These are phyloP conservation scores for Sphecodes monilicornis DNA, from an alignment of 2,888 invertebrate genomes.

Conservation along the genomic window DNA sequence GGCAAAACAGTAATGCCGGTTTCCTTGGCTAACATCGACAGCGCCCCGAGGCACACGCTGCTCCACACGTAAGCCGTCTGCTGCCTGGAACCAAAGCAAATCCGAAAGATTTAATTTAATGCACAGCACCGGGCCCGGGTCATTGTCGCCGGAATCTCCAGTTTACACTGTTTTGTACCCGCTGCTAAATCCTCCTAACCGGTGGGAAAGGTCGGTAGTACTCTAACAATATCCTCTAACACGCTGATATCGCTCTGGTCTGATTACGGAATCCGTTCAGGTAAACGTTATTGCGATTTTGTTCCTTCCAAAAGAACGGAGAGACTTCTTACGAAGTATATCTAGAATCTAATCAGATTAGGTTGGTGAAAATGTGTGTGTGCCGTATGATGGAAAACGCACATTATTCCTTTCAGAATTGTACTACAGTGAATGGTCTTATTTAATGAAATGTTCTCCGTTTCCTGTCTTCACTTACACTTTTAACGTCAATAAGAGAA, in stretches of 20 bases:
- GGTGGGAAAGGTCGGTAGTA: not conserved
- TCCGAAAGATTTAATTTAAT: conserved; percentile 52
- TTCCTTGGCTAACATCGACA: conserved; percentile 95
- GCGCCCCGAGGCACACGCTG: conserved; percentile 89
- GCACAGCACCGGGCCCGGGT: not conserved
- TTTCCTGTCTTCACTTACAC: too few relatives aligned
- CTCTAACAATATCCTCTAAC: not conserved
- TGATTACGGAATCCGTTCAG: not conserved
- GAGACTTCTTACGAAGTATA: not conserved
- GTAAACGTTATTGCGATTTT: not conserved
- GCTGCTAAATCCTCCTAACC: conserved; percentile 11
- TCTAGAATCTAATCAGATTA: not conserved
- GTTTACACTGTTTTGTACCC: conserved; percentile 14
- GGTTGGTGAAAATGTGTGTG: not conserved
- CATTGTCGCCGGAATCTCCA: conserved; percentile 17
- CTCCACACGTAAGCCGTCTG: conserved; percentile 86
- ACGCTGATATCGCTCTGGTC: not conserved
- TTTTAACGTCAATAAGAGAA: too few relatives aligned
- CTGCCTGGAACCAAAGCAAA: conserved; percentile 81
- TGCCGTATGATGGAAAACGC: not conserved
- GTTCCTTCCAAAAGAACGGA: not conserved
- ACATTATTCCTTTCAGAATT: not conserved
- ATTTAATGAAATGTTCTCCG: too few relatives aligned
- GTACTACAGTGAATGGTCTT: too few relatives aligned
- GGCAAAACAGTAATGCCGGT: conserved; percentile 93